Evolutionary conservation across 1,140 invertebrate species (phyloP).

Genomic region (Megathymus violae): DNA sequence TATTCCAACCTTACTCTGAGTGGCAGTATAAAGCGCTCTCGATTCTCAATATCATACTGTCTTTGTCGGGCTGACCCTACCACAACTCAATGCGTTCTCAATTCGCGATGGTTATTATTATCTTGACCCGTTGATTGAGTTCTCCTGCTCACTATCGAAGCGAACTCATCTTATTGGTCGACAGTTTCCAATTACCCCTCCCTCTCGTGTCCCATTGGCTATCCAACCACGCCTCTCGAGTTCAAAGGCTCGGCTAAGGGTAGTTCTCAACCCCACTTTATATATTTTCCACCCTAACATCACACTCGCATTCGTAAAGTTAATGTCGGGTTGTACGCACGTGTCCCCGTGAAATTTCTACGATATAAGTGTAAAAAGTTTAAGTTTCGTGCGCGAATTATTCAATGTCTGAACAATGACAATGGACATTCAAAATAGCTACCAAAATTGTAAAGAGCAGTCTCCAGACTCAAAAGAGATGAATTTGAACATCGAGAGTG

Average conservation of each 20-base stretch:
- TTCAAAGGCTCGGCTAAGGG: conserved; percentile 72
- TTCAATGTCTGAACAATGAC: conserved; percentile 82
- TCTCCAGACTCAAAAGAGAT: conserved; percentile 72
- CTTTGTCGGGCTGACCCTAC: conserved; percentile 78
- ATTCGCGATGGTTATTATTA: conserved; percentile 80
- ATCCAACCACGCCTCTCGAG: conserved; percentile 63
- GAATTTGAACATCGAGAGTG: conserved; percentile 76
- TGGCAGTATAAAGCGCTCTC: conserved; percentile 47
- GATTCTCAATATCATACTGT: conserved; percentile 72
- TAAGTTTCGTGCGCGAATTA: conserved; percentile 56
- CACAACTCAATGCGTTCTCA: conserved; percentile 79
- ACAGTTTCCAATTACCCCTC: conserved; percentile 63
- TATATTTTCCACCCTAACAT: conserved; percentile 80
- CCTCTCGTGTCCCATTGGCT: conserved; percentile 60
- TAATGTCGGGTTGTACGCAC: conserved; percentile 69
- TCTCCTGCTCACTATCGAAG: conserved; percentile 68
- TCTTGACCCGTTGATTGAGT: conserved; percentile 80
- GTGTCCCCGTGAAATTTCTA: conserved; percentile 52
- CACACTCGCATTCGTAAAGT: conserved; percentile 72
- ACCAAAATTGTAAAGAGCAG: conserved; percentile 78
- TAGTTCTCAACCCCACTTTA: conserved; percentile 77
- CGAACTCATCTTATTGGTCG: conserved; percentile 62
- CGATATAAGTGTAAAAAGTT: conserved; percentile 80
- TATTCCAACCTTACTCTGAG: conserved; percentile 21
- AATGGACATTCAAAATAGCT: conserved; percentile 84